These are phyloP conservation scores for Leptinotarsa tumamoca DNA, from an alignment of 2,888 invertebrate genomes.

Conservation along the genomic window DNA sequence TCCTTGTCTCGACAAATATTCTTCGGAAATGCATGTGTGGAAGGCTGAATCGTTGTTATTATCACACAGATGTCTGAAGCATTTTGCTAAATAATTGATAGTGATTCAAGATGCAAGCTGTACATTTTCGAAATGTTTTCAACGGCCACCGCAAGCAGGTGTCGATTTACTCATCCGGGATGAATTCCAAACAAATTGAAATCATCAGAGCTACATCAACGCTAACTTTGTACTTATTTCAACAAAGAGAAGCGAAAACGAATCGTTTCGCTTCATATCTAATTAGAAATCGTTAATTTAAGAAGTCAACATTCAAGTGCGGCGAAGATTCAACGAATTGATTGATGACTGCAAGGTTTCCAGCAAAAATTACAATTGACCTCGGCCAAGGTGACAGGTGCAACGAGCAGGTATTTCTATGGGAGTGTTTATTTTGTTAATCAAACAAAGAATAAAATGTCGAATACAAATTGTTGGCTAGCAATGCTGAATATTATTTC, in stretches of 20 bases:
- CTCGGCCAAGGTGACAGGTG: background rate
- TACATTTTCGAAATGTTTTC: background rate
- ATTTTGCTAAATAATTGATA: slow-evolving; percentile 9
- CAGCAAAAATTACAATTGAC: slow-evolving; percentile 6
- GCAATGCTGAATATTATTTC: background rate
- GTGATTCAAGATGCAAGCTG: slow-evolving; percentile 9
- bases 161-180: slow-evolving; percentile 6
- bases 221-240: background rate
- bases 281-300: background rate
- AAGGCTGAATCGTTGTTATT: background rate
- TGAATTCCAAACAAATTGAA: slow-evolving; percentile 16
- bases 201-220: background rate
- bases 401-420: background rate
- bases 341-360: slow-evolving; percentile 2
- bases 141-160: slow-evolving; percentile 9
- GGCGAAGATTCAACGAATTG: slow-evolving; percentile 1
- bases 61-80: slow-evolving; percentile 8
- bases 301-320: background rate
- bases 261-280: background rate
- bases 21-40: background rate
- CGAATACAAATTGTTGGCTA: background rate
- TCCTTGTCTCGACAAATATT: background rate
- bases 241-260: background rate
- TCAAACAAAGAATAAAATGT: slow-evolving; percentile 13
- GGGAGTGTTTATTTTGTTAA: slow-evolving; percentile 1